phyloP scores from a whole-genome alignment of 2,888 invertebrate species.

The Erynnis tages region DNA sequence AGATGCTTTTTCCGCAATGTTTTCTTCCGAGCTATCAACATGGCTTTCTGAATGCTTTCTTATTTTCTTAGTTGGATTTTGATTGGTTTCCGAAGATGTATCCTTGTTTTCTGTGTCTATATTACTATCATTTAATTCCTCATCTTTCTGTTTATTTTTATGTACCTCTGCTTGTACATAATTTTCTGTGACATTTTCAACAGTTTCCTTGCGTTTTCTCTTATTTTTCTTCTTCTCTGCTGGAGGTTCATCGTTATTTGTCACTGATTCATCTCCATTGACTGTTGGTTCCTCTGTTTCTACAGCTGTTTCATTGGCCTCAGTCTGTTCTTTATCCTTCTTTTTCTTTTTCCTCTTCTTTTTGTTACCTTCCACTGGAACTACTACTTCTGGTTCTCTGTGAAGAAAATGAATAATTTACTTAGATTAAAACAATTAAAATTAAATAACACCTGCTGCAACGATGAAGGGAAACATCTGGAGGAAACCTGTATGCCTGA shows the following conservation, averaged over 20 bases:
- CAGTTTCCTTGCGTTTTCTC: slow-evolving; percentile 33
- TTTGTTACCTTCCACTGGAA: slow-evolving; percentile 53
- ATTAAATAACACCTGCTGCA: too few relatives aligned
- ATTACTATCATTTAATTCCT: slow-evolving; percentile 19
- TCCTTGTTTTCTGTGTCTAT: slow-evolving; percentile 5
- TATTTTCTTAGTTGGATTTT: slow-evolving; percentile 8
- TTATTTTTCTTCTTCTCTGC: slow-evolving; percentile 31
- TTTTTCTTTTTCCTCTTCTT: slow-evolving; percentile 69
- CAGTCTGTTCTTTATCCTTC: slow-evolving; percentile 42
- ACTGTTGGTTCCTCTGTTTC: slow-evolving; percentile 18
- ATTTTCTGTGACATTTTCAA: not conserved
- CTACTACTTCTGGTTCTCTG: slow-evolving; percentile 64
- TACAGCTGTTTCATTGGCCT: slow-evolving; percentile 27
- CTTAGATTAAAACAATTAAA: too few relatives aligned
- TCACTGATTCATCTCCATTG: slow-evolving; percentile 31
- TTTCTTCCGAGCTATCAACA: slow-evolving; percentile 7
- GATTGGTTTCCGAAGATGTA: not conserved
- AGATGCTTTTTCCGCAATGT: slow-evolving; percentile 6
- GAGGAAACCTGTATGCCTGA: too few relatives aligned
- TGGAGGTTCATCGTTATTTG: slow-evolving; percentile 18
- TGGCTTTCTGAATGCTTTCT: slow-evolving; percentile 17
- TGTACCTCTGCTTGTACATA: slow-evolving; percentile 24
- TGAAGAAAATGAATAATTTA: slow-evolving; percentile 28
- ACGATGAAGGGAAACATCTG: too few relatives aligned
- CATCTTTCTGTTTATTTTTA: slow-evolving; percentile 30